These are phyloP conservation scores for Antheraea pernyi DNA, from an alignment of 1,140 invertebrate species.

Conservation along the genomic window DNA sequence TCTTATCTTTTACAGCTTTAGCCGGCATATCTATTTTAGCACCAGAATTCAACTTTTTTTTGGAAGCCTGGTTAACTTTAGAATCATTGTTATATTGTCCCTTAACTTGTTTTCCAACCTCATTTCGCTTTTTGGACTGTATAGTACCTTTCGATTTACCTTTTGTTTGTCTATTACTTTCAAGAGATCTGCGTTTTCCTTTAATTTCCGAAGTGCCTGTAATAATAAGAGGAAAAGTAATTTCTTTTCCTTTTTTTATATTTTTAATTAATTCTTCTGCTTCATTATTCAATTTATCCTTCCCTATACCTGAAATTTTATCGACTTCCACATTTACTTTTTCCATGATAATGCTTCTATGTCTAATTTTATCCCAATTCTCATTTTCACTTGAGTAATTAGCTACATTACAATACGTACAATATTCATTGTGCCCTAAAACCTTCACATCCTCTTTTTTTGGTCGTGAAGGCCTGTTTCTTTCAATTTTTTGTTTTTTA, in stretches of 20 bases:
- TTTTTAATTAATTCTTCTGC: not conserved
- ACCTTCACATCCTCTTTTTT: not conserved
- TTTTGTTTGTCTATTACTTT: not conserved
- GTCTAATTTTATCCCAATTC: not conserved
- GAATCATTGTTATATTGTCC: not conserved
- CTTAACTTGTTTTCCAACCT: not conserved
- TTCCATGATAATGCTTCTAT: not conserved
- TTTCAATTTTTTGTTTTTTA: not conserved
- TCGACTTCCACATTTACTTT: not conserved
- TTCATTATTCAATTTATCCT: not conserved
- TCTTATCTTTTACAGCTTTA: not conserved
- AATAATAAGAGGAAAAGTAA: not conserved
- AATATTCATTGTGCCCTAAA: not conserved
- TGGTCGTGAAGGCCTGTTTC: not conserved
- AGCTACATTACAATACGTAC: not conserved
- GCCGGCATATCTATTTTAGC: not conserved
- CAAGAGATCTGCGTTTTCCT: not conserved
- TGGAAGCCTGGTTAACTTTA: not conserved
- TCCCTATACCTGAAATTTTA: not conserved
- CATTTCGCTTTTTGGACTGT: not conserved
- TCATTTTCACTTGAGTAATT: not conserved
- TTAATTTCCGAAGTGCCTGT: not conserved
- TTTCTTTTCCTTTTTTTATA: not conserved
- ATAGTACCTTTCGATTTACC: conserved; percentile 3
- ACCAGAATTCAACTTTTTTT: not conserved